Evolutionary conservation across 2,113 vertebrate species (phyloP).

Genomic region (Hemibagrus wyckioides): DNA sequence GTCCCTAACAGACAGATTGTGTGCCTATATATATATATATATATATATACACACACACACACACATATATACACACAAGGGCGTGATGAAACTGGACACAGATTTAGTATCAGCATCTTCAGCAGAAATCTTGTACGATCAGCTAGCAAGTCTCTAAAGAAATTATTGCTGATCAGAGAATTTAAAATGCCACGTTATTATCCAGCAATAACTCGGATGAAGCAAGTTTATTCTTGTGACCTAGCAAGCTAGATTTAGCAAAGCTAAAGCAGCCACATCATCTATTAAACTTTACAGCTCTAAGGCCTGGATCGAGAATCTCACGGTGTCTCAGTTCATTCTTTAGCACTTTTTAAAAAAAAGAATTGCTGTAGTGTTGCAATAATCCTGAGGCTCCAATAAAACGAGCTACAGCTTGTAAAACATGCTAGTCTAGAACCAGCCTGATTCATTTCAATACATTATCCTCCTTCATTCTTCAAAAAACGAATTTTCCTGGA

Average conservation of each 20-base stretch:
- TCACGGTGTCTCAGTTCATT: background rate
- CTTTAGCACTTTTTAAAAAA: background rate
- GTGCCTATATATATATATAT: too few species aligned
- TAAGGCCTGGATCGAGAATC: background rate
- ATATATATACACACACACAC: too few species aligned
- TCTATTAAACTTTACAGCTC: background rate
- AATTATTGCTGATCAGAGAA: background rate
- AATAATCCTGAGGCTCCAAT: background rate
- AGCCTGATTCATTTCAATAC: background rate
- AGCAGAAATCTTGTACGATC: background rate
- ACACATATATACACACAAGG: too few species aligned
- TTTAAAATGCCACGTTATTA: background rate
- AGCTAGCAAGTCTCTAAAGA: background rate
- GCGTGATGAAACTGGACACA: background rate
- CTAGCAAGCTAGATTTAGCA: background rate
- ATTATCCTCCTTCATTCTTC: too few species aligned
- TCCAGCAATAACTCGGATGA: background rate
- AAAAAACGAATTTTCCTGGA: background rate
- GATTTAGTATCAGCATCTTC: background rate
- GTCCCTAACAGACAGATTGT: background rate
- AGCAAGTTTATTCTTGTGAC: background rate
- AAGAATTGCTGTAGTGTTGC: background rate
- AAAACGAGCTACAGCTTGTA: background rate
- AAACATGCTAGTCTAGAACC: background rate
- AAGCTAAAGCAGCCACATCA: background rate